Evolutionary conservation across 2,888 invertebrate species (phyloP), one percentile per base, ranked within the genome.

Genomic region (Suillia variegata): DNA sequence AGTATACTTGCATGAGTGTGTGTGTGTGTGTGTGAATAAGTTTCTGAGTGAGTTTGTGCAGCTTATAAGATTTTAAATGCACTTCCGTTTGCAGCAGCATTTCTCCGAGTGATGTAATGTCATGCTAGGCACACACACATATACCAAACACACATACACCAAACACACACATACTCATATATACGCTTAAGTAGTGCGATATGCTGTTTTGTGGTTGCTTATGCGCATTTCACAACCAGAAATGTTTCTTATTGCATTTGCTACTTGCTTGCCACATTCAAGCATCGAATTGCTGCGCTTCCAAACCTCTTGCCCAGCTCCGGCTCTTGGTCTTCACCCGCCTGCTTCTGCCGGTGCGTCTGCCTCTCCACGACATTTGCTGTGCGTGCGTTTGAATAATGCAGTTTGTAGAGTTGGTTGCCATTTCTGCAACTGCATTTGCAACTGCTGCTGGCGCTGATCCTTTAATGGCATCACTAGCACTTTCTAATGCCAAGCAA

Each of bases 361-460:
- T 18, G 48, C 48, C 5, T 10, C 48, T 42, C 26, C 5, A 13
- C 38, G 6, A n/a, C 4, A 38, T n/a, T 38, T 5, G 38, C 38
- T n/a, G 38, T n/a, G 54, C 54, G 47, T 54, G 54, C 54, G 31
- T 47, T 45, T 54, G 54, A 54, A 54, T 54, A 54, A 54, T 54
- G 54, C 47, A 12, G 18, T 45, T 45, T n/a, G n/a, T n/a, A n/a
- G n/a, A n/a, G n/a, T n/a, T n/a, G n/a, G n/a, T n/a, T n/a, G n/a
- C n/a, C n/a, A n/a, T n/a, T n/a, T n/a, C n/a, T n/a, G n/a, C n/a
- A n/a, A n/a, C n/a, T n/a, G n/a, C n/a, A n/a, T n/a, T n/a, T n/a
- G n/a, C 4, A 38, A 38, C 12, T 38, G 38, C 31, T 45, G 18
- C 24, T 24, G 15, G 34, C 8, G 47, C 49, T 56, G 26, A 56